Evolutionary conservation across 2,888 invertebrate genomes (phyloP).

Genomic region (Xiphydria camelus): DNA sequence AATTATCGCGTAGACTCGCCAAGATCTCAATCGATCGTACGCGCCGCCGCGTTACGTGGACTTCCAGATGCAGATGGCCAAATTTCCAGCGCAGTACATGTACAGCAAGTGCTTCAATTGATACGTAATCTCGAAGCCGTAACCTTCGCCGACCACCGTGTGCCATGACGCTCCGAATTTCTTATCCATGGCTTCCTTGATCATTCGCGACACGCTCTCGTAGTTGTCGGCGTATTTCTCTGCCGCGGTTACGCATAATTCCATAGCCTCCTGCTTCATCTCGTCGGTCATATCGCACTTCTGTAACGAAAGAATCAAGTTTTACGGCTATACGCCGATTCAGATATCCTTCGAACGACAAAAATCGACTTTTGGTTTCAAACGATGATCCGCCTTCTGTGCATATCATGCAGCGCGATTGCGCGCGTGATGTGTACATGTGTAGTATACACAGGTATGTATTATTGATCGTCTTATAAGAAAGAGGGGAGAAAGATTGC

Average conservation of each 20-base stretch:
- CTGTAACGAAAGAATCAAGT: too few species aligned
- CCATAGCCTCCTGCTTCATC: slow-evolving; percentile 68
- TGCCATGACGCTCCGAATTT: slow-evolving; percentile 72
- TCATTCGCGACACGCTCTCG: slow-evolving; percentile 67
- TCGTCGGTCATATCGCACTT: slow-evolving; percentile 69
- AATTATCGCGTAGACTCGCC: too few species aligned
- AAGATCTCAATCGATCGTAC: too few species aligned
- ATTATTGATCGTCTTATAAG: too few species aligned
- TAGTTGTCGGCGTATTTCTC: slow-evolving; percentile 68
- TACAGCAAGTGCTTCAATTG: slow-evolving; percentile 65
- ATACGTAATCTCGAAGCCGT: slow-evolving; percentile 69
- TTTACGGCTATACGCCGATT: too few species aligned
- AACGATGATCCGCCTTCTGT: too few species aligned
- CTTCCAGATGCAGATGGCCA: slow-evolving; percentile 69
- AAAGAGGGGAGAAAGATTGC: too few species aligned
- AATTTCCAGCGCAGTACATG: slow-evolving; percentile 67
- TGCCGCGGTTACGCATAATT: slow-evolving; percentile 68
- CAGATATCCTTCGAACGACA: too few species aligned
- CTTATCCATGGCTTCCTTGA: slow-evolving; percentile 71
- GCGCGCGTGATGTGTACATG: too few species aligned
- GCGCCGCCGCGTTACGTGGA: slow-evolving; percentile 58
- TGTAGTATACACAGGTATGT: too few species aligned
- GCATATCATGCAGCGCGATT: too few species aligned
- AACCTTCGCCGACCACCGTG: slow-evolving; percentile 70
- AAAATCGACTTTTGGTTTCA: too few species aligned